Evolutionary conservation across 2,888 invertebrate genomes (phyloP).

Genomic region (Agonum fuliginosum): DNA sequence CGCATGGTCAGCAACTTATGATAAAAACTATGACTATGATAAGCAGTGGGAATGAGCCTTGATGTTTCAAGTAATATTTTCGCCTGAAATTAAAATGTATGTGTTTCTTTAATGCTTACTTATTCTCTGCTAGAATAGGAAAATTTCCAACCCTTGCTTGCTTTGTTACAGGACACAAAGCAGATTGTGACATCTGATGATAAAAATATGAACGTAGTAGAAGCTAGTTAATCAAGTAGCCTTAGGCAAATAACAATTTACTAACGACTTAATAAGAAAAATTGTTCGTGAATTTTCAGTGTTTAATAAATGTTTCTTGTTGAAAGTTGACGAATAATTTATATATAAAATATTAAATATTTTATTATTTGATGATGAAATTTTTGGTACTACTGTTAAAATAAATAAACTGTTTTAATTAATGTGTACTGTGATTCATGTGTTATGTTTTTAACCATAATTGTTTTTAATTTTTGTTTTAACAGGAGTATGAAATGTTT

Average conservation of each 20-base stretch:
- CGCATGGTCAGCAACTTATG: no score
- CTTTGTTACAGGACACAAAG: constrained; percentile 60
- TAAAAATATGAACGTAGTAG: constrained; percentile 50
- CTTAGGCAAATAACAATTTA: constrained; percentile 26
- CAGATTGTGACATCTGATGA: constrained; percentile 42
- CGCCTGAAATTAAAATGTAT: background rate
- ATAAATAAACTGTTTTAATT: constrained; percentile 24
- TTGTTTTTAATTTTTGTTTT: background rate
- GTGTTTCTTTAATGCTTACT: constrained; percentile 9
- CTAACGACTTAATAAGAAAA: background rate
- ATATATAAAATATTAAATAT: constrained; percentile 34
- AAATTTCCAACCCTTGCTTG: constrained; percentile 34
- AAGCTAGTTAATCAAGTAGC: constrained; percentile 47
- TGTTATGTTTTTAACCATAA: background rate
- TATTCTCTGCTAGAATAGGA: background rate
- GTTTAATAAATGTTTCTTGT: background rate
- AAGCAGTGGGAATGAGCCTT: no score
- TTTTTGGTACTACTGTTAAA: constrained; percentile 42
- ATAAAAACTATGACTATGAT: no score
- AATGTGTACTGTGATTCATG: constrained; percentile 9
- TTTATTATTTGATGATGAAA: constrained; percentile 31
- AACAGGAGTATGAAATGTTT: constrained; percentile 11
- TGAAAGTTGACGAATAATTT: constrained; percentile 21
- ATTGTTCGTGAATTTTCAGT: constrained; percentile 25
- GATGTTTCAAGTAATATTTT: background rate